These are phyloP conservation scores for Volucella inanis DNA, from an alignment of 2,888 invertebrate genomes.

Conservation along the genomic window DNA sequence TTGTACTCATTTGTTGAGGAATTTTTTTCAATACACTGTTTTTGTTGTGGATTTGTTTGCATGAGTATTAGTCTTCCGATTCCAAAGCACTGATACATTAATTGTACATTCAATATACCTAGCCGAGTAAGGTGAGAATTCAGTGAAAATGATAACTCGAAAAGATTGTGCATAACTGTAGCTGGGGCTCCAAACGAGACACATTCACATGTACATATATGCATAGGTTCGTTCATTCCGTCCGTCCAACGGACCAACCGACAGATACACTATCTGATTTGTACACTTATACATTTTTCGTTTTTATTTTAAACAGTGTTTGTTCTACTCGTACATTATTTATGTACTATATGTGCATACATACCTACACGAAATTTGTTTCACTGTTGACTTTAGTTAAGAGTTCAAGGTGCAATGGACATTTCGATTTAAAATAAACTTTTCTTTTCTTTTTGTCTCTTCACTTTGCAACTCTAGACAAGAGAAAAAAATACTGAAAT, in stretches of 20 bases:
- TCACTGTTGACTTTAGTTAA: slow-evolving; percentile 47
- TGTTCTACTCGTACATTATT: slow-evolving; percentile 13
- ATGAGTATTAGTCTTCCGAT: background rate
- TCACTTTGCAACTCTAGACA: background rate
- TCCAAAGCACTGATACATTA: slow-evolving; percentile 8
- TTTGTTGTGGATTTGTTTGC: background rate
- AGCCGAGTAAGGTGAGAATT: slow-evolving; percentile 45
- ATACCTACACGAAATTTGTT: slow-evolving; percentile 16
- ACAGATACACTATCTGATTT: background rate
- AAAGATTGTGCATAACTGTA: slow-evolving; percentile 21
- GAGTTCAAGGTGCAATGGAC: slow-evolving; percentile 60
- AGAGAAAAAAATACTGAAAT: background rate
- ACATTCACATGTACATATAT: background rate
- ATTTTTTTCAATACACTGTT: background rate
- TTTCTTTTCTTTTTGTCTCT: background rate
- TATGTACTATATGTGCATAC: background rate
- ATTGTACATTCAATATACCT: background rate
- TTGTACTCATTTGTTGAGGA: slow-evolving; percentile 10
- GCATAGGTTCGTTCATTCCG: background rate
- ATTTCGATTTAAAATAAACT: slow-evolving; percentile 20
- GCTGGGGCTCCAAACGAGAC: slow-evolving; percentile 8
- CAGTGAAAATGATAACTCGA: slow-evolving; percentile 12
- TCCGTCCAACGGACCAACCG: slow-evolving; percentile 3
- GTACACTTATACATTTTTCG: background rate
- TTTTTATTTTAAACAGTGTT: slow-evolving; percentile 8